Conservation (phyloP, 2,113 vertebrate genomes). For the western clawed frog (Xenopus tropicalis) region DNA sequence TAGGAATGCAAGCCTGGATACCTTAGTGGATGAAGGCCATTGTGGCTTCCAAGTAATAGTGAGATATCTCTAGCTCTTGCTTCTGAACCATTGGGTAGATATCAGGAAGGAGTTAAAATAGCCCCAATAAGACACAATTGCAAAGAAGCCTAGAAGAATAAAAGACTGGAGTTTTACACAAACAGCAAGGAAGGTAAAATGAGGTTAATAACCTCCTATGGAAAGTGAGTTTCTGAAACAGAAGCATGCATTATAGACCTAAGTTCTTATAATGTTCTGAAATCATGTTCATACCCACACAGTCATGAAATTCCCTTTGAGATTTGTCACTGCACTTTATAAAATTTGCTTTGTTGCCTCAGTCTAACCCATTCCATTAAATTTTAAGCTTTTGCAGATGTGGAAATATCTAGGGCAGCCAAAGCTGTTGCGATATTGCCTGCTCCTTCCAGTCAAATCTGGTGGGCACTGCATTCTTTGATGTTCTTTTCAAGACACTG, state of each 20-base stretch:
- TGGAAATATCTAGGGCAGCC: background rate
- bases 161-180: no score
- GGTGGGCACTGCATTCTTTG: constrained; percentile 14
- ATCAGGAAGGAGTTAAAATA: no score
- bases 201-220: no score
- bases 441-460: constrained; percentile 4
- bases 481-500: constrained; percentile 8
- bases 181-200: no score
- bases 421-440: constrained; percentile 12
- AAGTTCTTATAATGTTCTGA: background rate
- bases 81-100: no score
- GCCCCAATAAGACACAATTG: no score
- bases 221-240: no score
- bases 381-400: constrained; percentile 30
- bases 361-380: constrained; percentile 17
- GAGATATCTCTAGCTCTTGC: no score
- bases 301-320: constrained; percentile 24
- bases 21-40: no score
- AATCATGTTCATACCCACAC: constrained; percentile 24
- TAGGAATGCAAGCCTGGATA: no score
- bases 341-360: constrained; percentile 19
- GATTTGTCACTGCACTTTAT: constrained; percentile 4
- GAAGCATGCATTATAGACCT: constrained; percentile 12
- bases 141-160: no score
- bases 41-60: no score